These are phyloP conservation scores for Xenopus borealis DNA, from an alignment of 2,113 vertebrate genomes.

Conservation along the genomic window DNA sequence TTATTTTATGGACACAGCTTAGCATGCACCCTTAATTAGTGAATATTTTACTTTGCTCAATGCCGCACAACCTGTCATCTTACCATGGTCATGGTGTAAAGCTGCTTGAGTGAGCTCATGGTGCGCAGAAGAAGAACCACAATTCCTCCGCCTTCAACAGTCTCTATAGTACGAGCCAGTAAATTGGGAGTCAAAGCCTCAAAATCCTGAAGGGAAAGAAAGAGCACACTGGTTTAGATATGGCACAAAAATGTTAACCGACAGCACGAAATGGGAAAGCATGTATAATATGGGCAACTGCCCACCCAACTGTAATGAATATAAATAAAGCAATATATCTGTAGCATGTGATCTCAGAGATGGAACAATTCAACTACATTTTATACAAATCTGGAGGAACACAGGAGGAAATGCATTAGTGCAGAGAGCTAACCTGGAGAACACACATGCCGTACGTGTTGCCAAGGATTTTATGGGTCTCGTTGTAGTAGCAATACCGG, in stretches of 20 bases:
- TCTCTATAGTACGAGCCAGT: conserved; percentile 90
- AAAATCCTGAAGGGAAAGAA: conserved; percentile 77
- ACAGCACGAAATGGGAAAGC: background rate
- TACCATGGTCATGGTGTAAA: conserved; percentile 97
- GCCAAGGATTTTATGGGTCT: conserved; percentile 95
- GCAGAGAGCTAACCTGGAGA: conserved; percentile 74
- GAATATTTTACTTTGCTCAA: too few species aligned
- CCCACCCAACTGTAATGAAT: too few species aligned
- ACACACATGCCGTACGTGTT: conserved; percentile 97
- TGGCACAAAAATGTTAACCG: background rate
- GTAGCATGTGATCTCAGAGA: too few species aligned
- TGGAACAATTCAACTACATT: too few species aligned
- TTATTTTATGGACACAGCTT: too few species aligned
- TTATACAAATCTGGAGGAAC: background rate
- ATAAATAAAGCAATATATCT: too few species aligned
- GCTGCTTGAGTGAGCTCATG: conserved; percentile 91
- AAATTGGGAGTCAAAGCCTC: conserved; percentile 94
- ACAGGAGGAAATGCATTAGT: background rate
- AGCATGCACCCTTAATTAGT: too few species aligned
- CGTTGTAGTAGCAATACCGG: conserved; percentile 97
- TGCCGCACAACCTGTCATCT: background rate
- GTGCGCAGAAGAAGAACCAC: conserved; percentile 88
- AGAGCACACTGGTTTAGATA: too few species aligned
- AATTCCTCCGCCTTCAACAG: conserved; percentile 91
- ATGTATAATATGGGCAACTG: too few species aligned